These are phyloP conservation scores for Phorcus lineatus DNA, from an alignment of 2,888 invertebrate genomes.

Conservation along the genomic window DNA sequence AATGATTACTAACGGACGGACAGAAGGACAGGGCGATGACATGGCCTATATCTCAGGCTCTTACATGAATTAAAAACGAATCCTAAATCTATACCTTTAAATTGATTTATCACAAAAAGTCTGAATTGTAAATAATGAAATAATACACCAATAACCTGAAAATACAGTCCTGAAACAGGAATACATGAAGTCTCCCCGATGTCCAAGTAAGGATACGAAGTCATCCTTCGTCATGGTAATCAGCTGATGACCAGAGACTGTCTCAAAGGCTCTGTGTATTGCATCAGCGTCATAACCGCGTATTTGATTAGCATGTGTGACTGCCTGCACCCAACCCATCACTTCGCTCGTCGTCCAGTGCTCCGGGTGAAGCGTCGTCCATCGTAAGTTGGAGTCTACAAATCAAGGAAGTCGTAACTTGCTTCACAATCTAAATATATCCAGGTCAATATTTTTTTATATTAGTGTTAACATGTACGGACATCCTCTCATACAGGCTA, in stretches of 20 bases:
- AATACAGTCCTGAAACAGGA: background rate
- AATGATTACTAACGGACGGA: too few relatives aligned
- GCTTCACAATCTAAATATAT: too few relatives aligned
- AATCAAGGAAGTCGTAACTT: too few relatives aligned
- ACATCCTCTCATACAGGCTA: too few relatives aligned
- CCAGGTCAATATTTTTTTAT: too few relatives aligned
- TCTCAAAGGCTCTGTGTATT: conserved; percentile 6
- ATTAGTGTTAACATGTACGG: too few relatives aligned
- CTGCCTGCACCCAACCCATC: background rate
- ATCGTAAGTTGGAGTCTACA: background rate
- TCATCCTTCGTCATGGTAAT: background rate
- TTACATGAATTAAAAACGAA: too few relatives aligned
- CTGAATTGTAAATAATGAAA: too few relatives aligned
- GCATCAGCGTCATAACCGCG: background rate
- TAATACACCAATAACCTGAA: background rate
- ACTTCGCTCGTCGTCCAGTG: conserved; percentile 8
- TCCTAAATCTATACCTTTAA: too few relatives aligned
- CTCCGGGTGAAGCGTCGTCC: conserved; percentile 8
- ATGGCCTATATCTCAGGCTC: too few relatives aligned
- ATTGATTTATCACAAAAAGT: too few relatives aligned
- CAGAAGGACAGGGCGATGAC: too few relatives aligned
- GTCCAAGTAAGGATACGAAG: background rate
- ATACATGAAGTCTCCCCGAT: conserved; percentile 3
- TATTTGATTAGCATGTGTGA: background rate
- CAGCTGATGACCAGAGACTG: background rate